Evolutionary conservation across 2,113 vertebrate species (phyloP), one percentile per base, ranked within the genome.

Genomic region (Oxyruncus cristatus): DNA sequence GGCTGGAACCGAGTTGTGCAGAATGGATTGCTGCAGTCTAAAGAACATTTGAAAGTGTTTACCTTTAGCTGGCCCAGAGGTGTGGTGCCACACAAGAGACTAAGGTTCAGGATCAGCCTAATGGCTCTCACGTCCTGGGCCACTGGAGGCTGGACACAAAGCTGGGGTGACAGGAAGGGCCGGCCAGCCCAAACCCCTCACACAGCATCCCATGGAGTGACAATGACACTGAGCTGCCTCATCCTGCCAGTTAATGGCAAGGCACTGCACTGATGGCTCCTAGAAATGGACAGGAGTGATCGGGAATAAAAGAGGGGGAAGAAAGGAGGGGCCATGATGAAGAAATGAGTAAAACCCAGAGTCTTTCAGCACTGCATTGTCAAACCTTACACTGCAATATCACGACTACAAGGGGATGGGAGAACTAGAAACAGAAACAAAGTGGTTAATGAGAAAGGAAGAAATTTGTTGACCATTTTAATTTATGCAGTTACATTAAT

Each of bases 241-340:
- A 75, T 97, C 96, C 95, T 97, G 97, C 97, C 97, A 98, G 28
- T 95, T 95, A 97, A 96, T 75, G 95, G 97, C 96, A 97, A 97
- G 97, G 96, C 93, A 97, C 97, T 96, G 98, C 98, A 96, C 58
- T 95, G 97, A 92, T 73, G 97, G 97, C 88, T 97, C 97, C 97
- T 97, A 95, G 97, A 98, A 98, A 98, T 26, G 97, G 97, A 97
- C 23, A 98, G 97, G 97, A 98, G 97, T 97, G 97, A 97, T 72
- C 6, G 95, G 98, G 97, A 97, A 96, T 97, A 96, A 94, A 97
- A 96, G 84, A 83, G 83, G 95, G 73, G 84, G 72, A 68, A 90
- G 67, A 93, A 92, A 96, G 95, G 79, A 63, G 95, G 96, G 97
- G 96, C 96, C 96, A 88, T 56, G 97, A 97, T 93, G 97, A 97